These are phyloP conservation scores for Sericinus montela DNA, from an alignment of 2,888 invertebrate genomes.

Conservation along the genomic window DNA sequence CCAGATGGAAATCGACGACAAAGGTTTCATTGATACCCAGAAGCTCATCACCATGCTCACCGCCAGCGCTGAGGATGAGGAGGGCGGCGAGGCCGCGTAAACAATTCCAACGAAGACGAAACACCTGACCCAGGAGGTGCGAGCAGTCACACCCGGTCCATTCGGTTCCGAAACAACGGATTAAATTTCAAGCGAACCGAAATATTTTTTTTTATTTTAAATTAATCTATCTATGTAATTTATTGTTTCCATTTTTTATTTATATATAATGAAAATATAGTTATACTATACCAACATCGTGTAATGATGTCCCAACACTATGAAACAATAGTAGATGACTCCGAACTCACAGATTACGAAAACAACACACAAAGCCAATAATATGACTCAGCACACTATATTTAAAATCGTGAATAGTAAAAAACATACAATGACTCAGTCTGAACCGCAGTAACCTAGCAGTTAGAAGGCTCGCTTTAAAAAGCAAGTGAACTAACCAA, in stretches of 20 bases:
- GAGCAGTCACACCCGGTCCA: slow-evolving; percentile 41
- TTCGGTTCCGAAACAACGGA: slow-evolving; percentile 49
- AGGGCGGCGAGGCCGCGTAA: slow-evolving; percentile 79
- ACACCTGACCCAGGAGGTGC: slow-evolving; percentile 27
- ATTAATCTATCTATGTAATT: slow-evolving; percentile 69
- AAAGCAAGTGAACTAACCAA: too few species aligned
- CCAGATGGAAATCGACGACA: slow-evolving; percentile 95
- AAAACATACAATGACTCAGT: too few species aligned
- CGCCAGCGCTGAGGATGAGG: slow-evolving; percentile 91
- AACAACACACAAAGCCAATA: too few species aligned
- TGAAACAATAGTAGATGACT: neutral
- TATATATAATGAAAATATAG: slow-evolving; percentile 76
- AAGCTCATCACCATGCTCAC: slow-evolving; percentile 93
- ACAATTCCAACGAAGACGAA: slow-evolving; percentile 27
- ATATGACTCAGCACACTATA: too few species aligned
- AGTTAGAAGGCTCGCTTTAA: too few species aligned
- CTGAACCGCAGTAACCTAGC: too few species aligned
- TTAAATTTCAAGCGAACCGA: slow-evolving; percentile 60
- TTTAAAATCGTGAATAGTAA: too few species aligned
- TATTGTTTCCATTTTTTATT: slow-evolving; percentile 77
- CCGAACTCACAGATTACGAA: neutral
- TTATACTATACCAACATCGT: slow-evolving; percentile 67
- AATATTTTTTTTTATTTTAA: slow-evolving; percentile 55
- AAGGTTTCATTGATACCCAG: slow-evolving; percentile 92
- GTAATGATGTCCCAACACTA: slow-evolving; percentile 53